A percentile compares a stretch with the other conserved stretches of the same genome.
phyloP scores from a whole-genome alignment of 2,797 vertebrate genomes.

The Rousettus madagascariensis region DNA sequence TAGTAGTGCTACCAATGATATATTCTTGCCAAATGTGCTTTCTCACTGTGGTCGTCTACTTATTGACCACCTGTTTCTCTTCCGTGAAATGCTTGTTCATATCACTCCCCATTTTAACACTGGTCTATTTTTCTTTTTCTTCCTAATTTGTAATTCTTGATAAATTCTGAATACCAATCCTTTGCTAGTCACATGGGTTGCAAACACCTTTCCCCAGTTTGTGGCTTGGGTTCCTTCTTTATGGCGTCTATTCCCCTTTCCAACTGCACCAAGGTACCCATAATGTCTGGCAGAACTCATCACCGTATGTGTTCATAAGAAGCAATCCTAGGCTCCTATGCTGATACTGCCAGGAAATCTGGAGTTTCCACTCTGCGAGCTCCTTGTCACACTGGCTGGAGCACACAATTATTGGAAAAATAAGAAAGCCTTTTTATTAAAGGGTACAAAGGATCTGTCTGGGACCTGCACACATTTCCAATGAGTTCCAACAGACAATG shows the following conservation, averaged over 20 bases:
- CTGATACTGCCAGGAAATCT: neutral
- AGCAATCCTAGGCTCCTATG: neutral
- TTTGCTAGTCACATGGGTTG: neutral
- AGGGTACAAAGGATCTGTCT: constrained; percentile 66
- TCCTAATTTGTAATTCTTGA: neutral
- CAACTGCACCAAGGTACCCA: neutral
- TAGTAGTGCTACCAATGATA: neutral
- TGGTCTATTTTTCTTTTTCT: neutral
- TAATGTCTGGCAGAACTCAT: neutral
- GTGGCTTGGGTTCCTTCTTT: neutral
- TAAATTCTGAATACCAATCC: constrained; percentile 21
- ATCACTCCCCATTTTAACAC: neutral
- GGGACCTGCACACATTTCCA: constrained; percentile 30
- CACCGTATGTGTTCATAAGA: neutral
- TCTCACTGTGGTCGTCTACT: neutral
- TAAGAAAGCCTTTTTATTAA: constrained; percentile 69
- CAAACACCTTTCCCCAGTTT: neutral
- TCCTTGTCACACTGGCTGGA: neutral
- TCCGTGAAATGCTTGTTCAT: neutral
- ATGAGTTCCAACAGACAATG: constrained; percentile 51
- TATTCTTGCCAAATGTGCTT: neutral
- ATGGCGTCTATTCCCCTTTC: neutral
- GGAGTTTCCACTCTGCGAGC: neutral
- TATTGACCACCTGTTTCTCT: neutral
- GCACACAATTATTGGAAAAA: constrained; percentile 12